Evolutionary conservation across 2,888 invertebrate species (phyloP), one percentile per base, ranked within the genome.

Genomic region (Acrobasis suavella): DNA sequence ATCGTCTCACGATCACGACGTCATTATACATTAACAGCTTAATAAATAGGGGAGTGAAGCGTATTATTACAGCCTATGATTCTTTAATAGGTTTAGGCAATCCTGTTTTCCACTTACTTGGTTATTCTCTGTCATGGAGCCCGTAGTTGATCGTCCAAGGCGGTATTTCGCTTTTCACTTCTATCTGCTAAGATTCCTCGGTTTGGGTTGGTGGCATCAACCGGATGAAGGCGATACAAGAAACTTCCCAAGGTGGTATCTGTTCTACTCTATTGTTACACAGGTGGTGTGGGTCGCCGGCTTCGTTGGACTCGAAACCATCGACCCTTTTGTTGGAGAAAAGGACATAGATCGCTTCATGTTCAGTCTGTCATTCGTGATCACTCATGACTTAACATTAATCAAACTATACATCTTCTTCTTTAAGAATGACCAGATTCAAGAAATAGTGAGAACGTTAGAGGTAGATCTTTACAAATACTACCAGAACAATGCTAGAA

Each of bases 181-280:
- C 65, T 64, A 69, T n/a, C 73, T 92, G 22, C 67, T 92, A 6
- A 80, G 92, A 60, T 83, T 86, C 60, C 74, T 91, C 6, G 91
- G 91, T 0, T 69, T 92, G 0, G 92, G 92, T 32, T 91, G 91
- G 92, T 92, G 91, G 91, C 92, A 92, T 68, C 83, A 87, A 60
- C 91, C 92, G 0, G 89, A 91, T 63, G 85, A 91, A 75, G 73
- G 64, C 1, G 78, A 89, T 15, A 84, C 78, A 0, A 73, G 73
- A 5, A 92, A 92, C 67, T 91, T 91, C 65, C 82, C 82, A 1
- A 85, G 87, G 50, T 81, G 78, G 73, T 92, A 92, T 63, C 62
- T 91, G 1, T 90, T 85, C 67, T 92, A 92, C 70, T 75, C 88
- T 0, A 82, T 91, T 60, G 58, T 83, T 3, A 90, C 91, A 0